Base-by-base conservation (phyloP, 1,140 invertebrate species). In the Caenorhabditis latens region DNA sequence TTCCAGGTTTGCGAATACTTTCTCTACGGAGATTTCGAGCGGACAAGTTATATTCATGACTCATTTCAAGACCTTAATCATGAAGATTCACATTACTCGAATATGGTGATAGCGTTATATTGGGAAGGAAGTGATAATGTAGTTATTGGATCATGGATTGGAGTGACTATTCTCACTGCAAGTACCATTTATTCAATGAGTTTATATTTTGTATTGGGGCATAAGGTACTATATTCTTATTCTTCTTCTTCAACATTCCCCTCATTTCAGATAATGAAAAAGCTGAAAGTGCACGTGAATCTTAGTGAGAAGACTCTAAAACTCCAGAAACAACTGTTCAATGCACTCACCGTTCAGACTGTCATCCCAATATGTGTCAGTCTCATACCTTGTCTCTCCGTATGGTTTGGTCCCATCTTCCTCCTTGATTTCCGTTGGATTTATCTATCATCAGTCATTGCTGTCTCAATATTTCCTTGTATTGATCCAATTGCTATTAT, bases 381-480 rank as follows among this genome's bases (percentile, higher is more conserved):
- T 14, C 24, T 63, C 1, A 24, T 63, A 8, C 61, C 61, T 1
- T 63, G 61, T 40, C 21, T 63, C 2, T 21, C 61, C 32, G 61
- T 63, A 32, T 63, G 61, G 61, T 63, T 63, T 63, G 61, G 61
- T 13, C 61, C 61, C 7, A 9, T 63, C 8, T 63, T 63, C 24
- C 61, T 63, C 14, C 11, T 63, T 3, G 61, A 63, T 40, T 24
- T 63, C 61, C 61, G 61, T 63, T 63, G 61, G 21, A 3, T 63
- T 24, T 63, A 63, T 11, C 24, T 63, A 40, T 24, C 61, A 11
- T 7, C 61, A 4, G 21, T 24, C 4, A 63, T 63, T 13, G 61
- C 61, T 63, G 61, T 40, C 5, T 63, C 61, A 4, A 40, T 63
- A 8, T 63, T 63, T 11, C 61, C 61, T 9, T 63, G 21, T 11